Conservation (phyloP, 2,113 vertebrate species). For the Brienomyrus longianalis region DNA sequence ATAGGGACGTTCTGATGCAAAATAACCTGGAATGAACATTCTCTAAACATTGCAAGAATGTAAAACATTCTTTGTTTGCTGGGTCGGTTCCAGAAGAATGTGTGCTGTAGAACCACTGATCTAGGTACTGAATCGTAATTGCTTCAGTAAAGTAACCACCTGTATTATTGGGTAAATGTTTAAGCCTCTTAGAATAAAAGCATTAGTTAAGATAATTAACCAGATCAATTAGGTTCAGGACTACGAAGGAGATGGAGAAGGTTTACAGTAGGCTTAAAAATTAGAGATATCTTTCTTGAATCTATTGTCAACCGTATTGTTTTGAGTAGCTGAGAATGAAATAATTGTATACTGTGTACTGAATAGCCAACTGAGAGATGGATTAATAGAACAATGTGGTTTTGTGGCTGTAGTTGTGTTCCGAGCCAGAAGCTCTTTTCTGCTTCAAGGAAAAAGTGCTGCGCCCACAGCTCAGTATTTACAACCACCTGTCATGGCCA, state of each 20-base stretch:
- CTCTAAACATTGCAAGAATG: background rate
- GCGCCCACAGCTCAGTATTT: background rate
- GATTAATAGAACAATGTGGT: background rate
- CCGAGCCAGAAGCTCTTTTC: background rate
- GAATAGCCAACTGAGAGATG: background rate
- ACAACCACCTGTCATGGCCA: slow-evolving; percentile 1
- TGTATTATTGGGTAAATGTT: background rate
- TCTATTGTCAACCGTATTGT: background rate
- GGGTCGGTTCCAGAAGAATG: background rate
- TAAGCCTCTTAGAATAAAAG: background rate
- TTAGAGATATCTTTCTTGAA: background rate
- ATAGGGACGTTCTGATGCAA: background rate
- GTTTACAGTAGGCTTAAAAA: background rate
- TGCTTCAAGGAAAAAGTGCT: background rate
- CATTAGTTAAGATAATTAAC: background rate
- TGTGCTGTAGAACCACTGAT: background rate
- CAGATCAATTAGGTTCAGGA: background rate
- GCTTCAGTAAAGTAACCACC: background rate
- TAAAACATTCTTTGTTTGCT: background rate
- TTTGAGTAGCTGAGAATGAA: background rate
- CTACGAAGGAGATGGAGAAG: background rate
- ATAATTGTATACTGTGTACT: background rate
- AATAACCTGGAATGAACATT: background rate
- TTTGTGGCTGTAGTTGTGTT: background rate
- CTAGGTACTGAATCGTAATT: background rate